Conservation (phyloP, 1,140 invertebrate genomes). For the Brachionus rotundiformis region DNA sequence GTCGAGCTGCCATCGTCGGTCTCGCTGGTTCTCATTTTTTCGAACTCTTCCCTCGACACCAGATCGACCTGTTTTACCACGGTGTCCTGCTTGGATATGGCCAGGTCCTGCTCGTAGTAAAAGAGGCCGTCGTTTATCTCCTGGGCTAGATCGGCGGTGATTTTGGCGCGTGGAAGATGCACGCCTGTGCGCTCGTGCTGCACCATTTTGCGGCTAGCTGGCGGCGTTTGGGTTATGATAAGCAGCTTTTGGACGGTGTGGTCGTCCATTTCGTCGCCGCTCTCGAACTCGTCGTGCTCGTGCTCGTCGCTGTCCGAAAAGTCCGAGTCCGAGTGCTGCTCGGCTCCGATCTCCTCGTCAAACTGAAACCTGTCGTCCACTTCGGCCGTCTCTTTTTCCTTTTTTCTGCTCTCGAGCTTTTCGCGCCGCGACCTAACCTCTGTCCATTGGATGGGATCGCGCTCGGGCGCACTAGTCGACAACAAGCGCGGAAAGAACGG, state of each 20-base stretch:
- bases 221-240: slow-evolving; percentile 83
- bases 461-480: not conserved
- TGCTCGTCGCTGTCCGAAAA: not conserved
- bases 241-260: slow-evolving; percentile 88
- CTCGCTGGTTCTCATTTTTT: slow-evolving; percentile 68
- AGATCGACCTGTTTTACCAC: slow-evolving; percentile 79
- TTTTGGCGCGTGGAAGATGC: slow-evolving; percentile 65
- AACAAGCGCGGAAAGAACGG: not conserved
- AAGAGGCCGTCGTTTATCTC: slow-evolving; percentile 90
- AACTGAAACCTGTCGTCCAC: slow-evolving; percentile 80
- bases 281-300: slow-evolving; percentile 47
- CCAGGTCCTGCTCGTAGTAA: slow-evolving; percentile 75
- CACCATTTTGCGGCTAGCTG: not conserved
- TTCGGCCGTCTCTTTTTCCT: not conserved
- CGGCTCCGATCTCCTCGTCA: slow-evolving; percentile 81
- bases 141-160: slow-evolving; percentile 86
- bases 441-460: not conserved
- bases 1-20: not conserved
- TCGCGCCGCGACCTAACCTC: not conserved
- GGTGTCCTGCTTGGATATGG: not conserved
- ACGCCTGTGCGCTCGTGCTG: slow-evolving; percentile 56
- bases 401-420: not conserved
- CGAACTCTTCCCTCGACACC: slow-evolving; percentile 83
- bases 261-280: slow-evolving; percentile 76
- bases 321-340: slow-evolving; percentile 12